Conservation (phyloP, 2,113 vertebrate genomes). For the Crotophaga sulcirostris region DNA sequence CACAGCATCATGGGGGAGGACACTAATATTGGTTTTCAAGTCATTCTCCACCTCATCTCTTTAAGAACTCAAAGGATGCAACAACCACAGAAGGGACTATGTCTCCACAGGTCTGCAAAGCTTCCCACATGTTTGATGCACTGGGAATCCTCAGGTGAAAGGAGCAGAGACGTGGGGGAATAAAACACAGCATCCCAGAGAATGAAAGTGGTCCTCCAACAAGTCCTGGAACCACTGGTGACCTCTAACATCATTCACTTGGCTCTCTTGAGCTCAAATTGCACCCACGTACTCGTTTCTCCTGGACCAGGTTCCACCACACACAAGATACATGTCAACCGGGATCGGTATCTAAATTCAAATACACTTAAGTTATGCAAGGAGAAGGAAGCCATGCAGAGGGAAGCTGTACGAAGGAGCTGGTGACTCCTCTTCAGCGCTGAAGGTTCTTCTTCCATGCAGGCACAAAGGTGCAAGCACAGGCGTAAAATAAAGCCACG, state of each 20-base stretch:
- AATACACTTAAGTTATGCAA: neutral
- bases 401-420: neutral
- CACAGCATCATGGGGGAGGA: neutral
- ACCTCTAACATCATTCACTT: neutral
- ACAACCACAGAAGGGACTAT: neutral
- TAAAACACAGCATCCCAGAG: neutral
- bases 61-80: neutral
- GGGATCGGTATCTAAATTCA: neutral
- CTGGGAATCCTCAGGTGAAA: neutral
- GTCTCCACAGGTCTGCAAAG: neutral
- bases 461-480: neutral
- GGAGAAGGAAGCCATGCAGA: conserved; percentile 29
- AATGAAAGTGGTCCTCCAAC: neutral
- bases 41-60: neutral
- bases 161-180: neutral
- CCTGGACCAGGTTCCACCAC: neutral
- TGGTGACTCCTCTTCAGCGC: neutral
- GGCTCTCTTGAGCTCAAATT: neutral
- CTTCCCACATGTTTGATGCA: neutral
- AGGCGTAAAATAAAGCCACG: neutral
- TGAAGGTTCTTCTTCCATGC: conserved; percentile 28
- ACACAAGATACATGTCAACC: rapidly evolving
- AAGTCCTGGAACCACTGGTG: neutral
- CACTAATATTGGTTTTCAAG: neutral
- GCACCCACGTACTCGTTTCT: neutral